Base-by-base conservation (phyloP, 2,888 invertebrate species). In the Stenolophus ochropezus region DNA sequence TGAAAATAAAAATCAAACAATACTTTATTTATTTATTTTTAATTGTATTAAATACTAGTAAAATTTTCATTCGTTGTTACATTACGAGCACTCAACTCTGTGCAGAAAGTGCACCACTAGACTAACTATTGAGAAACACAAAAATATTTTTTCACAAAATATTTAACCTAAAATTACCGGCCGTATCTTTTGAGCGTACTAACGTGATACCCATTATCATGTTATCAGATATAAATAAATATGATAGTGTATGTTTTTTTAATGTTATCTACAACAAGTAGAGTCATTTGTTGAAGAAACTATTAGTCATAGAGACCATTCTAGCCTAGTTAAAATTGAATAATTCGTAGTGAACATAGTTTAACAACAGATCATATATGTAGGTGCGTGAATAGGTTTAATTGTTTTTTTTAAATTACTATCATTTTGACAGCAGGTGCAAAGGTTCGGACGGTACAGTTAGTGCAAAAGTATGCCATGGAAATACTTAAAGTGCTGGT, bases 151-250 rank as follows among this genome's bases (percentile, higher is more conserved):
- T 11, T 11, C 33, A 42, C 3, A 42, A 42, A 42, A 11, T 11
- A 42, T 42, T 42, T 42, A 42, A 42, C 33, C 33, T 42, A 42
- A 1, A 42, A 42, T 42, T 42, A 42, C 33, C 6, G 11, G 33
- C 11, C 6, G 4, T 42, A 42, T 42, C 33, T 42, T 11, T 2
- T 42, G 11, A 42, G 33, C 6, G 65, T 73, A 71, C 49, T 6
- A 14, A 47, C 23, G 21, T 21, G 27, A 73, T 49, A 73, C 23
- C 25, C 27, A 27, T 75, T 75, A 75, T 75, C 75, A 49, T 42
- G 49, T 78, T 78, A 78, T 78, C 78, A 25, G 78, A 78, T 78
- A 21, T 77, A 78, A 78, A 49, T 51, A 78, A 78, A 78, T 69
- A 78, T 25, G 65, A 65, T 65, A 78, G 25, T 65, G 42, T 25